phyloP scores from a whole-genome alignment of 2,113 vertebrate species.

The Zosterops pallidus region DNA sequence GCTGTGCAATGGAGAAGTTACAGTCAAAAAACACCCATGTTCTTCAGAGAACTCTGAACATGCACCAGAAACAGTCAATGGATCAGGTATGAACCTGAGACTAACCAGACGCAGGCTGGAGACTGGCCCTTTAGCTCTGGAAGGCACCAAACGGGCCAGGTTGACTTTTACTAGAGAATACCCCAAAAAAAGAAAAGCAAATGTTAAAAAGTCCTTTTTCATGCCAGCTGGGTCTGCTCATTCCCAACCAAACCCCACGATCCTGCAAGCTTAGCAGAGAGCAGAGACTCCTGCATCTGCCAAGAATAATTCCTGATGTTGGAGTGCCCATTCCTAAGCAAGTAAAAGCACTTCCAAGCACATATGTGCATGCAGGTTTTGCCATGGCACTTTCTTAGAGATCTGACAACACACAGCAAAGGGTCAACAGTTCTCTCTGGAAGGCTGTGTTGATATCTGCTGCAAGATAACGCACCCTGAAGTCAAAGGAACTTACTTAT shows the following conservation, averaged over 20 bases:
- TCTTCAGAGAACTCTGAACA: neutral
- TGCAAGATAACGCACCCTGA: slow-evolving; percentile 26
- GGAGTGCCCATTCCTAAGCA: neutral
- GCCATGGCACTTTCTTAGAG: neutral
- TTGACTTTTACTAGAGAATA: neutral
- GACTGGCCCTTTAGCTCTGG: neutral
- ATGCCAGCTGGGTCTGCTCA: neutral
- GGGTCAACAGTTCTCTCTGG: slow-evolving; percentile 46
- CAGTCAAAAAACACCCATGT: neutral
- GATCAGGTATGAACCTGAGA: neutral
- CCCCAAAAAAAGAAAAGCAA: neutral
- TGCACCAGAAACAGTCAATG: neutral
- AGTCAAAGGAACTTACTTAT: slow-evolving; percentile 44
- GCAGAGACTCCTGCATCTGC: neutral
- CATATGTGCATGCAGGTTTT: neutral
- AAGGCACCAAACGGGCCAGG: neutral
- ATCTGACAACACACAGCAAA: neutral
- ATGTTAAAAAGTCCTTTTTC: neutral
- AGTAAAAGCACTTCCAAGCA: neutral
- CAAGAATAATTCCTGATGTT: neutral
- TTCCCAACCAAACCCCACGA: neutral
- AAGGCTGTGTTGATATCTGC: slow-evolving; percentile 42
- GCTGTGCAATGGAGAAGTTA: neutral
- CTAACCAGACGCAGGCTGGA: neutral
- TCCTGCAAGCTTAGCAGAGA: fast-evolving